phyloP scores from a whole-genome alignment of 2,888 invertebrate species.

The Camponotus fellah region DNA sequence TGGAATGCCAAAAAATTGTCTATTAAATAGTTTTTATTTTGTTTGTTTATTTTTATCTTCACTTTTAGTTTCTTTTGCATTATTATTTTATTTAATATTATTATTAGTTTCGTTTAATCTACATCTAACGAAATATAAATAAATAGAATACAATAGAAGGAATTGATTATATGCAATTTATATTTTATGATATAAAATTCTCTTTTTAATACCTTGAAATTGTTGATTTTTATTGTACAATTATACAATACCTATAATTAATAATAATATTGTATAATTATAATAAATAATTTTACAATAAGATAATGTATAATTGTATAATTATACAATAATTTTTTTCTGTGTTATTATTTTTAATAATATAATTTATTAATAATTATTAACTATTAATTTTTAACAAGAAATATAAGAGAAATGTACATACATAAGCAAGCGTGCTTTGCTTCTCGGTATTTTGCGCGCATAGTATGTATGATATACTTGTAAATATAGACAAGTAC shows the following conservation, averaged over 20 bases:
- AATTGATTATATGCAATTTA: not conserved
- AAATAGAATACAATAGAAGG: not conserved
- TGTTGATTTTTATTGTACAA: not conserved
- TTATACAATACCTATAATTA: not conserved
- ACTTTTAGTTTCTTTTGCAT: too few relatives aligned
- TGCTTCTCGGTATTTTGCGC: conserved; percentile 35
- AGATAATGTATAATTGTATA: not conserved
- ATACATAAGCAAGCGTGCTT: not conserved
- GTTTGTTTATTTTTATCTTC: too few relatives aligned
- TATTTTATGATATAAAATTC: not conserved
- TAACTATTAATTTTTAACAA: not conserved
- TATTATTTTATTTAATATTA: not conserved
- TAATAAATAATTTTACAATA: not conserved
- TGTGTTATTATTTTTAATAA: not conserved
- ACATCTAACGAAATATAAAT: not conserved
- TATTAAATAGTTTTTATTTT: too few relatives aligned
- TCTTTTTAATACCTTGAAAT: not conserved
- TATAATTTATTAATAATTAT: not conserved
- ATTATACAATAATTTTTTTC: not conserved
- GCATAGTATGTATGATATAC: conserved; percentile 67
- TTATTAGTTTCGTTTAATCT: not conserved
- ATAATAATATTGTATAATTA: not conserved
- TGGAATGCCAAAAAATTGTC: too few relatives aligned
- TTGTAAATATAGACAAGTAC: conserved; percentile 76
- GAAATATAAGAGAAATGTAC: not conserved